These are phyloP conservation scores for Hymenochirus boettgeri DNA, from an alignment of 2,113 vertebrate species.

Conservation along the genomic window DNA sequence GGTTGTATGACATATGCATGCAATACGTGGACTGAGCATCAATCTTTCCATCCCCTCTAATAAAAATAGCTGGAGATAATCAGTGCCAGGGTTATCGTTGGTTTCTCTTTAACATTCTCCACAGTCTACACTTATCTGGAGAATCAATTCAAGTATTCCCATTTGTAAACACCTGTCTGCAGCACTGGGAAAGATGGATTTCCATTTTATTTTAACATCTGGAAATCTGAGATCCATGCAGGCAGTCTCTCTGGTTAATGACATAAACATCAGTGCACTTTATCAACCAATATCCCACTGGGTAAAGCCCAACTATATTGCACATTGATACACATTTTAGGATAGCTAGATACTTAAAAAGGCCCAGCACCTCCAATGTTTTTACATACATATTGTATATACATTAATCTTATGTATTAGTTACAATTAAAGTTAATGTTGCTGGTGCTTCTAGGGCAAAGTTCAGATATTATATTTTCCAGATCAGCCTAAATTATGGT, in stretches of 20 bases:
- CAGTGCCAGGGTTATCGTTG: constrained; percentile 24
- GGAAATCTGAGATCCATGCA: constrained; percentile 16
- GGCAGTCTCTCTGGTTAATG: constrained; percentile 10
- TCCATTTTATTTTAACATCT: constrained; percentile 29
- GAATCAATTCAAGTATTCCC: constrained; percentile 36
- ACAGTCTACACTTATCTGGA: constrained; percentile 30
- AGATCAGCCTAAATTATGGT: no score
- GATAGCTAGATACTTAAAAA: no score
- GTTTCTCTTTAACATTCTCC: constrained; percentile 24
- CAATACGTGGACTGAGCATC: constrained; percentile 6
- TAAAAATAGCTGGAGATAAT: constrained; percentile 36
- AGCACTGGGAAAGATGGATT: constrained; percentile 6
- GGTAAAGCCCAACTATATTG: not conserved
- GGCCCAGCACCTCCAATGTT: no score
- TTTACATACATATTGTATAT: no score
- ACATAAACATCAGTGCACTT: constrained; percentile 6
- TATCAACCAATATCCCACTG: constrained; percentile 1
- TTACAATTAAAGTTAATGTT: no score
- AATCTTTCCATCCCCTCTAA: constrained; percentile 19
- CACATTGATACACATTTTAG: not conserved
- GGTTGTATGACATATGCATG: constrained; percentile 12
- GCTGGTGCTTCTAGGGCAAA: no score
- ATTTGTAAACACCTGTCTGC: constrained; percentile 41
- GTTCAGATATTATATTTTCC: no score
- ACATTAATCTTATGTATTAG: no score